Percentiles rank a stretch among this genome's conserved stretches.
These are phyloP conservation scores for Myotis findleyi DNA, from an alignment of 2,797 vertebrate species.

Conservation along the genomic window DNA sequence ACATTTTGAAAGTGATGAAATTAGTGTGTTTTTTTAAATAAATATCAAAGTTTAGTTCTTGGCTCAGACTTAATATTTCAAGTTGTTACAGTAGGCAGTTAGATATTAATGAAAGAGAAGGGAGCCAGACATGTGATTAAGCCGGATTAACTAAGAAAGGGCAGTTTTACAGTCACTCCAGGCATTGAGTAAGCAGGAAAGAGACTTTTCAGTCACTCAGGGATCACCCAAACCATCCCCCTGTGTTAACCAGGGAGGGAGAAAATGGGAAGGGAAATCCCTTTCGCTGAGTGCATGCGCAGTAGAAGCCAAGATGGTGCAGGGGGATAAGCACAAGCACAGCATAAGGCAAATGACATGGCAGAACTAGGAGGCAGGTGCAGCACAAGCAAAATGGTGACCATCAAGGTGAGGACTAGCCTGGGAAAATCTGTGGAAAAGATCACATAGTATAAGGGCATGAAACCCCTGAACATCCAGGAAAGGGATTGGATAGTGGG, in stretches of 20 bases:
- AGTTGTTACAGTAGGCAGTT: neutral
- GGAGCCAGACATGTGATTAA: neutral
- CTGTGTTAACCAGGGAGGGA: neutral
- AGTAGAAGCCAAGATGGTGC: neutral
- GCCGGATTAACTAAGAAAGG: neutral
- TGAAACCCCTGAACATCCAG: neutral
- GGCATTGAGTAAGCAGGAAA: neutral
- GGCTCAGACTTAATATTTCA: neutral
- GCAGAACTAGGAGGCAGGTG: neutral
- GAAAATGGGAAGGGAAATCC: neutral
- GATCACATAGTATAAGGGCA: neutral
- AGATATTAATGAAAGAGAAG: neutral
- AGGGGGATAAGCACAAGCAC: neutral
- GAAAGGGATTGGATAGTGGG: neutral
- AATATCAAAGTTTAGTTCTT: constrained; percentile 37
- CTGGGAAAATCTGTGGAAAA: neutral
- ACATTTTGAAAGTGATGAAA: constrained; percentile 41
- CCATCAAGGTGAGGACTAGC: neutral
- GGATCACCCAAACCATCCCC: too few species aligned
- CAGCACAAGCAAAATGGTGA: neutral
- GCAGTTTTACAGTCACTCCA: neutral
- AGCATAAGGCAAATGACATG: neutral
- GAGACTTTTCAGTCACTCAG: neutral
- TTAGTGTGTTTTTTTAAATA: constrained; percentile 49
- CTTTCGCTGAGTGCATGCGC: neutral